Percentiles rank a stretch among this genome's conserved stretches.
Conservation (phyloP, 2,888 invertebrate genomes). For the Drosophila histrio region DNA sequence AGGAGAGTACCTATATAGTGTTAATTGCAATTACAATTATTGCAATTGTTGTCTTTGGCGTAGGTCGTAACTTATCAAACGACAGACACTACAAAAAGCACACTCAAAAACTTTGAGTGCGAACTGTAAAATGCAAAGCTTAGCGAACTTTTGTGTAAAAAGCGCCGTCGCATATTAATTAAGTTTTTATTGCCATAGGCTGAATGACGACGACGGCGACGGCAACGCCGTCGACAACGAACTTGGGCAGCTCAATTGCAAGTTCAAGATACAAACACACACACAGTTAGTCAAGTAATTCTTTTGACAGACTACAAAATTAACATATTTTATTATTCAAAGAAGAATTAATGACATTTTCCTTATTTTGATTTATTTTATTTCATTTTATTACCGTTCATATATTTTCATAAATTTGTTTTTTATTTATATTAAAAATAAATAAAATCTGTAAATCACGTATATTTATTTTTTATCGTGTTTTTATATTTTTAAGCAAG, state of each 20-base stretch:
- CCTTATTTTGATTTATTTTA: too few species aligned
- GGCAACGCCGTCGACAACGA: background rate
- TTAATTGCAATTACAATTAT: background rate
- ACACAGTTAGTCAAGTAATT: too few species aligned
- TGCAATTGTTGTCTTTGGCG: constrained; percentile 22
- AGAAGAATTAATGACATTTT: too few species aligned
- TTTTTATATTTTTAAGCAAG: too few species aligned
- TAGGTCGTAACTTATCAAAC: constrained; percentile 48
- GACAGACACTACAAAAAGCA: constrained; percentile 4
- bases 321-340: too few species aligned
- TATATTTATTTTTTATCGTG: too few species aligned
- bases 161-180: constrained; percentile 37
- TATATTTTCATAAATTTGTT: too few species aligned
- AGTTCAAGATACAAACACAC: background rate
- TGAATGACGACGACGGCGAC: constrained; percentile 28
- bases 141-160: constrained; percentile 30
- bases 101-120: constrained; percentile 9
- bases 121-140: constrained; percentile 37
- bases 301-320: too few species aligned
- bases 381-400: too few species aligned
- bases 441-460: too few species aligned
- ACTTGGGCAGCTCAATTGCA: constrained; percentile 1
- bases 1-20: background rate
- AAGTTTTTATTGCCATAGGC: constrained; percentile 60
- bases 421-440: too few species aligned